Base-by-base conservation (phyloP, 2,888 invertebrate species). In the Erebia ligea region DNA sequence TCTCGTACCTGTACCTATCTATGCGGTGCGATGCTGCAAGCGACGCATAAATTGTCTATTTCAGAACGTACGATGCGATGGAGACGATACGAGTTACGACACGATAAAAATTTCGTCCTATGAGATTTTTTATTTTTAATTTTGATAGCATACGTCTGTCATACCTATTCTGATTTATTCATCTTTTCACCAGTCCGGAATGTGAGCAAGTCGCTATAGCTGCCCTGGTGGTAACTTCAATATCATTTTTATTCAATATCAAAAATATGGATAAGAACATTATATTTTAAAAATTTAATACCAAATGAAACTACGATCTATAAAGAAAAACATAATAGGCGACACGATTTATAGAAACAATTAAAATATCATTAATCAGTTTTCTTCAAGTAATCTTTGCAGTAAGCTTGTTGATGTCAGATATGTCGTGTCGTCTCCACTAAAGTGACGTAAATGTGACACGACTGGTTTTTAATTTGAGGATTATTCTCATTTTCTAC, bases 401-500 rank as follows among this genome's bases (percentile, higher is more conserved):
- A 50, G 8, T n/a, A 50, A n/a, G 1, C n/a, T 11, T n/a, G n/a
- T n/a, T 50, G n/a, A n/a, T 6, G 5, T 17, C 17, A 17, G 56
- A 56, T 56, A 17, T 61, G 3, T 62, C 48, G 62, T 62, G 21
- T 62, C 62, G 62, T 48, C 8, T 8, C 15, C 45, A 17, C 15
- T 62, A 48, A 62, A 45, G 21, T 21, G 45, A 62, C 62, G 42
- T 19, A 13, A 62, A 42, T 58, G 17, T 17, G 15, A 48, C 67
- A 73, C 71, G 75, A 64, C 72, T 68, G 72, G 73, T 76, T 87
- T 87, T 87, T 87, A 86, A 87, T 88, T 86, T 84, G 77, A 57
- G 75, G 76, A 77, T 81, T 80, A 81, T 80, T 80, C 79, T 79
- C 80, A 78, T 82, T 81, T 80, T 77, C 78, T 75, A 80, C 82